Conservation (phyloP, 2,797 vertebrate genomes). For the Cephalopachus bancanus region DNA sequence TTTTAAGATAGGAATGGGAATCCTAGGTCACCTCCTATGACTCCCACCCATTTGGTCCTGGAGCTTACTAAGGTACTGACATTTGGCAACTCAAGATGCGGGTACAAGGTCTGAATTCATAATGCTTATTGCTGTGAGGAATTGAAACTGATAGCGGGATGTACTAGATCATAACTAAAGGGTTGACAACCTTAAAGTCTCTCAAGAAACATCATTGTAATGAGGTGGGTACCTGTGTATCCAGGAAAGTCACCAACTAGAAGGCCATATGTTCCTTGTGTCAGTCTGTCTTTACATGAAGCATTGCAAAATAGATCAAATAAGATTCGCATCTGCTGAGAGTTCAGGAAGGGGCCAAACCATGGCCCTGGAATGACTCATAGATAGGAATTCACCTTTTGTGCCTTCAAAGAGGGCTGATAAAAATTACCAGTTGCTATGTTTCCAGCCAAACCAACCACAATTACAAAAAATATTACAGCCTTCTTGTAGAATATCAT, state of each 20-base stretch:
- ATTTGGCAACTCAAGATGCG: background rate
- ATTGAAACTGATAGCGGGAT: background rate
- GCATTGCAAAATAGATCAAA: background rate
- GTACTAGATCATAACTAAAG: background rate
- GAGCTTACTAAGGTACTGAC: constrained; percentile 45
- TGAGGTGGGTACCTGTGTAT: background rate
- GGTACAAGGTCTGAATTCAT: background rate
- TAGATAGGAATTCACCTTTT: background rate
- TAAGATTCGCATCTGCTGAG: background rate
- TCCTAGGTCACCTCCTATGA: background rate
- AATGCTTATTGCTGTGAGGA: background rate
- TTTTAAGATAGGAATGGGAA: background rate
- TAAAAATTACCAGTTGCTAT: background rate
- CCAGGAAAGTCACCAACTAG: background rate
- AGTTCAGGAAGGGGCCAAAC: background rate
- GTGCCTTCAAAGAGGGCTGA: background rate
- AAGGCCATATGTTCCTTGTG: background rate
- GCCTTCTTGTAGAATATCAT: background rate
- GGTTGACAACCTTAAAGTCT: background rate
- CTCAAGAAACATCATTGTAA: background rate
- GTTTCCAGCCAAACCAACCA: constrained; percentile 22
- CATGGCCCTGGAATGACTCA: background rate
- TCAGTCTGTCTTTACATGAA: background rate
- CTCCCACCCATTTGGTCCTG: fast-evolving
- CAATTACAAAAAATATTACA: background rate